Conservation (phyloP, 2,113 vertebrate genomes). For the Protomyctophum bolini region DNA sequence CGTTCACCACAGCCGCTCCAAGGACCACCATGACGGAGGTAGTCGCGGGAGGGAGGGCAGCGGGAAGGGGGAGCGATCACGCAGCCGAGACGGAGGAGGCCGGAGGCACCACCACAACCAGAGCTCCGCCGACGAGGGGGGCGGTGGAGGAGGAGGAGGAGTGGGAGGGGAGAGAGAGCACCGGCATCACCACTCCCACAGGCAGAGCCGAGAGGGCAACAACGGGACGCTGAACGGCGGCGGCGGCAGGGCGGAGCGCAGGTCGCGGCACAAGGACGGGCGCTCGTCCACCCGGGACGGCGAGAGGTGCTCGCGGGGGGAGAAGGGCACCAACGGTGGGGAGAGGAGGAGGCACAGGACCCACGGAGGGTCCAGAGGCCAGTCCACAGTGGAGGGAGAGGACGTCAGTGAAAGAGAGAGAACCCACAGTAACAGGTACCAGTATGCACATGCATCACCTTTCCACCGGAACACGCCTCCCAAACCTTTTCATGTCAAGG, state of each 20-base stretch:
- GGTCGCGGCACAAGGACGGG: conserved; percentile 82
- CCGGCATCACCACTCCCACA: conserved; percentile 82
- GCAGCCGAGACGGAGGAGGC: conserved; percentile 78
- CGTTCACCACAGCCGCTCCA: conserved; percentile 85
- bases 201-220: conserved; percentile 81
- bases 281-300: conserved; percentile 75
- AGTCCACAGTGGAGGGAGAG: conserved; percentile 70
- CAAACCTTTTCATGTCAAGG: too few species aligned
- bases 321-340: conserved; percentile 68
- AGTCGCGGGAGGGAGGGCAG: conserved; percentile 76
- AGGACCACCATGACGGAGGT: conserved; percentile 81
- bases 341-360: conserved; percentile 83
- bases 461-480: too few species aligned
- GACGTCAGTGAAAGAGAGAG: conserved; percentile 78
- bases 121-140: conserved; percentile 82
- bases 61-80: conserved; percentile 78
- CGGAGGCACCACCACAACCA: conserved; percentile 84
- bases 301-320: conserved; percentile 69
- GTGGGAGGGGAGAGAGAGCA: conserved; percentile 78
- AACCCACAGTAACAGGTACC: conserved; percentile 75
- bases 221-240: conserved; percentile 72
- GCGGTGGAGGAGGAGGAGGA: conserved; percentile 55
- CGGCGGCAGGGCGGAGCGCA: conserved; percentile 72
- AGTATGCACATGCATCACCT: not conserved
- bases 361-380: conserved; percentile 72